Percentiles rank a stretch among this genome's conserved stretches.
Evolutionary conservation across 1,140 invertebrate species (phyloP).

Genomic region (Galleria mellonella): DNA sequence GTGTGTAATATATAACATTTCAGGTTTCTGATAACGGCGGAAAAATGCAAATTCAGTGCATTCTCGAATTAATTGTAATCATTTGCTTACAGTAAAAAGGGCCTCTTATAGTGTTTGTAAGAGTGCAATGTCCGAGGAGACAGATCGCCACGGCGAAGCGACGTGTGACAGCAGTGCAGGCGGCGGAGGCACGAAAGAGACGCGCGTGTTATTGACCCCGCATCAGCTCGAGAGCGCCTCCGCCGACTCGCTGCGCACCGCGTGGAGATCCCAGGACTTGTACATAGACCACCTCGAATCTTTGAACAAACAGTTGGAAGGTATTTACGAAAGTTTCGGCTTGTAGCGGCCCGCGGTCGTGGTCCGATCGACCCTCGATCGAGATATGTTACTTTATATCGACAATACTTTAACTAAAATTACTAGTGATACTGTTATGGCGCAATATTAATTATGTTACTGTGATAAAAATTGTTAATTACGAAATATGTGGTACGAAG

Average conservation of each 20-base stretch:
- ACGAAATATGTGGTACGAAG: conserved; percentile 47
- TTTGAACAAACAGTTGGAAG: conserved; percentile 73
- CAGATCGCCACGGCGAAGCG: conserved; percentile 57
- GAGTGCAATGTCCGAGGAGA: conserved; percentile 70
- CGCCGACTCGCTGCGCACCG: conserved; percentile 59
- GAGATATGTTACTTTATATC: conserved; percentile 62
- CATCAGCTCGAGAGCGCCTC: conserved; percentile 60
- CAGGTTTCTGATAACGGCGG: conserved; percentile 54
- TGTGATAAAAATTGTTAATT: conserved; percentile 51
- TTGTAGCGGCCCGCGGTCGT: conserved; percentile 56
- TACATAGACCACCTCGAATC: conserved; percentile 72
- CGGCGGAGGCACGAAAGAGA: conserved; percentile 45
- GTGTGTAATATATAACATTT: conserved; percentile 30
- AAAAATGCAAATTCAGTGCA: conserved; percentile 31
- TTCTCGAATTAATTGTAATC: conserved; percentile 39
- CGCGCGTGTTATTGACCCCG: conserved; percentile 65
- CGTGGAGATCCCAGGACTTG: conserved; percentile 69
- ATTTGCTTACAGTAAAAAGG: conserved; percentile 63
- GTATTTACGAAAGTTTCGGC: conserved; percentile 72
- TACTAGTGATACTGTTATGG: conserved; percentile 59
- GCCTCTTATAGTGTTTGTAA: conserved; percentile 49
- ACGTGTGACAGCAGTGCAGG: conserved; percentile 47
- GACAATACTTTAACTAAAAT: conserved; percentile 73
- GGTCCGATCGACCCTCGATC: conserved; percentile 41
- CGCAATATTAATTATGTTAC: conserved; percentile 47